Conservation (phyloP, 2,113 vertebrate species). For the Pteropus alecto region DNA sequence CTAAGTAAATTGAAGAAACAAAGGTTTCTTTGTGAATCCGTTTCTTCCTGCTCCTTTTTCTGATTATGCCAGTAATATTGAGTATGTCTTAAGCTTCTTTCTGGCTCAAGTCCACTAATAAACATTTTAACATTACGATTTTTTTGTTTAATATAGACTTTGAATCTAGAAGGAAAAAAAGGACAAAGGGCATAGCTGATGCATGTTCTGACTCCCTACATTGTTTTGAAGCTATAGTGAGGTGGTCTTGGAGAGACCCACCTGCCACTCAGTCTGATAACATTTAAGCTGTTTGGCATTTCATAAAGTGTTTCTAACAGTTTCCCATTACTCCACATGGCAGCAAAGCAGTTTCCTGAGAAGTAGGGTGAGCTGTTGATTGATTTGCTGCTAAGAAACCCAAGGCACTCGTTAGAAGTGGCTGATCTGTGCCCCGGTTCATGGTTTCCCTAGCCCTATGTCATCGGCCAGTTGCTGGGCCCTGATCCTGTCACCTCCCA, state of each 20-base stretch:
- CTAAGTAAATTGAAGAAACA: not conserved
- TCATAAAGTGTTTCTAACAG: not conserved
- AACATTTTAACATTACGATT: not conserved
- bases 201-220: not conserved
- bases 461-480: not conserved
- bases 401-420: no score
- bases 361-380: not conserved
- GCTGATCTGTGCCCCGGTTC: fast-evolving
- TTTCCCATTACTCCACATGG: not conserved
- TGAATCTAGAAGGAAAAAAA: not conserved
- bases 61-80: not conserved
- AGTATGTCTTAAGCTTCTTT: not conserved
- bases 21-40: not conserved
- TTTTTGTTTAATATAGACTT: not conserved
- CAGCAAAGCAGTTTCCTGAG: not conserved
- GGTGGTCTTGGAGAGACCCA: not conserved
- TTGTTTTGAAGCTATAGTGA: not conserved
- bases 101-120: not conserved
- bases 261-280: not conserved
- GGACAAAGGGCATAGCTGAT: not conserved
- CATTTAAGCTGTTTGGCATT: not conserved
- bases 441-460: fast-evolving
- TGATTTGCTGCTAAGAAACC: not conserved
- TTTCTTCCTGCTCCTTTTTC: not conserved
- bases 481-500: not conserved